Evolutionary conservation across 2,113 vertebrate species (phyloP).

Genomic region (Clarias macrocephalus): DNA sequence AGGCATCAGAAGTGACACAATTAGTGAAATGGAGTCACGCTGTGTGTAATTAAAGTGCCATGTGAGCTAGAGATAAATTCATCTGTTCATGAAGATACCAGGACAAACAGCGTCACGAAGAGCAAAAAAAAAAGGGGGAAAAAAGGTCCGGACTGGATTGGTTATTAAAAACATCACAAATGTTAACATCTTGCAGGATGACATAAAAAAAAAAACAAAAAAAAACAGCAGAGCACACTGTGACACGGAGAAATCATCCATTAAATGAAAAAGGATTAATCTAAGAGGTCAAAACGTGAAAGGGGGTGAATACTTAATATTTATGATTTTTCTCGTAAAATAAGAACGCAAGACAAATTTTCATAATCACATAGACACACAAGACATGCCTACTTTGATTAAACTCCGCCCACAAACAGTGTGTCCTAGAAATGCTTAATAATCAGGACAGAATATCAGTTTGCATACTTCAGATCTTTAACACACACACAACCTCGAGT

Average conservation of each 20-base stretch:
- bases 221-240: no score
- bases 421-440: not conserved
- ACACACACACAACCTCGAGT: not conserved
- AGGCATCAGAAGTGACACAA: not conserved
- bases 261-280: not conserved
- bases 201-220: not conserved
- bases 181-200: not conserved
- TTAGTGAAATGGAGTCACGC: not conserved
- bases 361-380: not conserved
- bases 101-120: not conserved
- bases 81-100: not conserved
- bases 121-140: not conserved
- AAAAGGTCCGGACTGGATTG: not conserved
- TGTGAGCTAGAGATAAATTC: not conserved
- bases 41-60: conserved; percentile 10
- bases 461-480: no score
- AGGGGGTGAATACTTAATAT: not conserved
- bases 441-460: not conserved
- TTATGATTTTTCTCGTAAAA: not conserved
- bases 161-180: not conserved
- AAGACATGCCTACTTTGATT: not conserved
- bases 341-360: not conserved
- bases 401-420: not conserved
- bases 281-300: not conserved
- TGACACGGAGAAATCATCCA: not conserved